A percentile compares a stretch with the other conserved stretches of the same genome.
These are phyloP conservation scores for Orius insidiosus DNA, from an alignment of 1,140 invertebrate genomes.

Conservation along the genomic window DNA sequence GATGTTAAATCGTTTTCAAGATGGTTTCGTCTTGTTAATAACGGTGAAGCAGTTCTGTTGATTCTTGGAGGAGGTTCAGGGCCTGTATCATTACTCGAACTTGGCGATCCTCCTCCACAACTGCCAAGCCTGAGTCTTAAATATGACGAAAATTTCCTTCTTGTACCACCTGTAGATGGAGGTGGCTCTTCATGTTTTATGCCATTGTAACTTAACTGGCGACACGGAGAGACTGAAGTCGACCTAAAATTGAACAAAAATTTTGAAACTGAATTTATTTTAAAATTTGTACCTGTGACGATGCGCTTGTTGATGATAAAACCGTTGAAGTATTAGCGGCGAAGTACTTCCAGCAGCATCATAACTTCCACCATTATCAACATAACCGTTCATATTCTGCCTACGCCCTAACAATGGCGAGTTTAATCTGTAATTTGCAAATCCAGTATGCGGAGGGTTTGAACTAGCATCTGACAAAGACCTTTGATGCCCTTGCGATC, in stretches of 20 bases:
- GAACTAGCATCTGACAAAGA: background rate
- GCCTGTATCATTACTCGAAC: constrained; percentile 22
- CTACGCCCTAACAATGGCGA: constrained; percentile 1
- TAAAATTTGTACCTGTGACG: constrained; percentile 15
- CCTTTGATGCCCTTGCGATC: constrained; percentile 4
- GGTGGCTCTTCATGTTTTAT: constrained; percentile 20
- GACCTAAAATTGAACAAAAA: constrained; percentile 15
- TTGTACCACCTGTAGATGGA: constrained; percentile 25
- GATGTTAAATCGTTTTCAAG: constrained; percentile 27
- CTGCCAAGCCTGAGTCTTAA: constrained; percentile 40
- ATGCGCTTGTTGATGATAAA: constrained; percentile 42
- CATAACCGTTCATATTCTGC: background rate
- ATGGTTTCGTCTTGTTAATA: constrained; percentile 26
- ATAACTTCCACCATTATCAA: background rate
- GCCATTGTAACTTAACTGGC: constrained; percentile 16
- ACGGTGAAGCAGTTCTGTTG: constrained; percentile 15
- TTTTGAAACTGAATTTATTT: no score
- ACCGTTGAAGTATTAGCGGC: constrained; percentile 41
- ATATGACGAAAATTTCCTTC: constrained; percentile 53
- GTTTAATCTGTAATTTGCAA: background rate
- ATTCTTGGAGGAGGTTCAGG: constrained; percentile 18
- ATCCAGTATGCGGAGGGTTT: no score
- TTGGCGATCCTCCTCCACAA: constrained; percentile 9
- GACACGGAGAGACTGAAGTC: constrained; percentile 21
- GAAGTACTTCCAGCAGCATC: constrained; percentile 46